Evolutionary conservation across 2,888 invertebrate species (phyloP).

Genomic region (Drosophila percnosoma): DNA sequence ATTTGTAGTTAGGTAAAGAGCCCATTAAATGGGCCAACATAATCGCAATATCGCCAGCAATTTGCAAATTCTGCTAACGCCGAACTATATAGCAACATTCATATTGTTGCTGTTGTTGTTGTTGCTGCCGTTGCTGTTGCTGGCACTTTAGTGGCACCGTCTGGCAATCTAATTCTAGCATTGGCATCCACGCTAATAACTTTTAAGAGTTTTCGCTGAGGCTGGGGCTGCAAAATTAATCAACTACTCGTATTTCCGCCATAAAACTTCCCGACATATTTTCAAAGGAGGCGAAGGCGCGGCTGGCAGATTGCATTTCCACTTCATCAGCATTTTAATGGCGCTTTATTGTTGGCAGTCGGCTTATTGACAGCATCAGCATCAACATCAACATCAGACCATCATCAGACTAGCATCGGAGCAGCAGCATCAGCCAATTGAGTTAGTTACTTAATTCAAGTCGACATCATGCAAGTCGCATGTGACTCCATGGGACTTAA

Average conservation of each 20-base stretch:
- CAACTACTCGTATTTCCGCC: constrained; percentile 56
- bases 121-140: background rate
- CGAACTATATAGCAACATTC: constrained; percentile 30
- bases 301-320: constrained; percentile 56
- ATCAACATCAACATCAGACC: constrained; percentile 1
- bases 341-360: constrained; percentile 49
- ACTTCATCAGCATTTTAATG: constrained; percentile 70
- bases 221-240: constrained; percentile 54
- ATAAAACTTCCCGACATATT: constrained; percentile 57
- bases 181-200: constrained; percentile 43
- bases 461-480: constrained; percentile 18
- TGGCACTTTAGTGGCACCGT: constrained; percentile 18
- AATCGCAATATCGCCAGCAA: constrained; percentile 15
- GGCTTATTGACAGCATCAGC: constrained; percentile 42
- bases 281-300: constrained; percentile 24
- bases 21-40: constrained; percentile 22
- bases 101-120: constrained; percentile 12
- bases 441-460: constrained; percentile 41
- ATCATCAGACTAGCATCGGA: background rate
- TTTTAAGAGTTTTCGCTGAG: constrained; percentile 29
- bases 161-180: constrained; percentile 38
- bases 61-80: constrained; percentile 32
- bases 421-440: constrained; percentile 17
- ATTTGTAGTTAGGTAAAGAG: constrained; percentile 28
- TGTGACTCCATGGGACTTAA: constrained; percentile 32